These are phyloP conservation scores for Aethes cnicana DNA, from an alignment of 2,888 invertebrate species.

Conservation along the genomic window DNA sequence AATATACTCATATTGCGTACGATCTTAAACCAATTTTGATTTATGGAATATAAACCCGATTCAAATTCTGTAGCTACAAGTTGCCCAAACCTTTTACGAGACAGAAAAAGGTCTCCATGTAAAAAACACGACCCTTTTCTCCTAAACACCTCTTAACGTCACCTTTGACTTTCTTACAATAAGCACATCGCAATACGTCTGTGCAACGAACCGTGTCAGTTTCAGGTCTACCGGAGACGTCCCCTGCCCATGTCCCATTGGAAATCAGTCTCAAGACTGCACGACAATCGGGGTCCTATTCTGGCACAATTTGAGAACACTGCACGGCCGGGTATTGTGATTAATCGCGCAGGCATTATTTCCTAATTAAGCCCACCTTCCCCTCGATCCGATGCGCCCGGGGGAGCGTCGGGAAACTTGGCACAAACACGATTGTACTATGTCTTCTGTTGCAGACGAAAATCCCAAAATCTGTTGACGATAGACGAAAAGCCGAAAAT, in stretches of 20 bases:
- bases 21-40: too few species aligned
- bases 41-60: too few species aligned
- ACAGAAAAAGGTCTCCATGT: conserved; percentile 22
- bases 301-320: conserved; percentile 49
- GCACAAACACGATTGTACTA: conserved; percentile 56
- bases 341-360: conserved; percentile 80
- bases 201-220: conserved; percentile 74
- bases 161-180: conserved; percentile 68
- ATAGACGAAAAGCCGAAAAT: conserved; percentile 40
- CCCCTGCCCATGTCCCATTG: conserved; percentile 63
- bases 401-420: conserved; percentile 61
- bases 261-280: conserved; percentile 64
- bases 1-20: too few species aligned
- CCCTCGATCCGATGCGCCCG: conserved; percentile 61
- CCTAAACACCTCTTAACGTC: conserved; percentile 45
- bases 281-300: conserved; percentile 34
- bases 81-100: conserved; percentile 17
- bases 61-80: too few species aligned
- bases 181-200: conserved; percentile 60
- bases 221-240: conserved; percentile 71
- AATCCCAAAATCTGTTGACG: conserved; percentile 64
- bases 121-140: conserved; percentile 30
- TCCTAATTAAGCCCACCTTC: conserved; percentile 79
- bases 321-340: conserved; percentile 64
- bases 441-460: conserved; percentile 52